Base-by-base conservation (phyloP, 2,797 vertebrate genomes). In the Chromis chromis region DNA sequence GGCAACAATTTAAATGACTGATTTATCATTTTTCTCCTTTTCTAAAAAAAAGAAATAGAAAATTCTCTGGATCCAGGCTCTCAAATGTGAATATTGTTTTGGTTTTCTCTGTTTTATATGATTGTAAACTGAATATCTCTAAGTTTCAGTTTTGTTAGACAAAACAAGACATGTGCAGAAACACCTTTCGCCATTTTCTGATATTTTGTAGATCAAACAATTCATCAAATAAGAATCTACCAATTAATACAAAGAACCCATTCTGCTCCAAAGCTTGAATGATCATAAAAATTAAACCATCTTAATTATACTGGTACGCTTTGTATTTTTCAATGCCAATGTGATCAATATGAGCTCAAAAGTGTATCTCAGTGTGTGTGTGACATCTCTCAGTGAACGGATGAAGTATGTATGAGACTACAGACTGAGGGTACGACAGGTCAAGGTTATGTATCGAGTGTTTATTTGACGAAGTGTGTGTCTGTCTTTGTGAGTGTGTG, bases 371-470 rank as follows among this genome's bases (percentile, higher is more conserved):
- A 53, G 17, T 19, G 57, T 40, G 56, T 40, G 76, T 70, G 50
- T 62, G 67, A 72, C 66, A 77, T 74, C 66, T 24, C 39, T 6
- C 68, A 56, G 71, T 64, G 77, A 82, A 63, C 4, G 36, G 63
- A 85, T 85, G 86, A 88, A 84, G 87, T 70, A 78, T 86, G 86
- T 84, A 83, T 83, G 85, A 86, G 79, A 59, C 64, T 64, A 62
- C 66, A 54, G 70, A 63, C 62, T 64, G 36, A 52, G 56, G 69
- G 81, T 40, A 73, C 67, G 24, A 76, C 64, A 62, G 86, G 90
- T 91, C 89, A 88, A 91, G 90, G 86, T 89, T 81, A 82, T 68
- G 82, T 76, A 84, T 82, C 73, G 65, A 83, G 82, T 81, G 82
- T 84, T 68, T 74, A 56, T 59, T 82, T 78, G 65, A 68, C 50